A percentile compares a stretch with the other conserved stretches of the same genome.
Conservation (phyloP, 2,797 vertebrate species). For the Chanos chanos region DNA sequence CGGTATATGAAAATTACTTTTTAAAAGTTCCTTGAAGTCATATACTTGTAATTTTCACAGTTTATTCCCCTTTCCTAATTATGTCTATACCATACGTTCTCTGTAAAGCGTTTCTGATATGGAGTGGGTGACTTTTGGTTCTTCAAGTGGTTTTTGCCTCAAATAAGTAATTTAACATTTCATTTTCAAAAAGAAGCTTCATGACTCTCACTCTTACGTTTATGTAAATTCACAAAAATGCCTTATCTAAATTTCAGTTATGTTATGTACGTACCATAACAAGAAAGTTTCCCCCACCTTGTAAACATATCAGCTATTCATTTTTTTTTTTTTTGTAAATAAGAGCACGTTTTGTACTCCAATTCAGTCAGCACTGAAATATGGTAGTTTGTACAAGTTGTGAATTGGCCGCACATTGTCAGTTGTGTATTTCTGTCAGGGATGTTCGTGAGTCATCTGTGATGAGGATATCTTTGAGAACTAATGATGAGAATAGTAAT, state of each 20-base stretch:
- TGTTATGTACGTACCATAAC: conserved; percentile 11
- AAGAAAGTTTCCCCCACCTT: conserved; percentile 4
- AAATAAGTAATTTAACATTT: no score
- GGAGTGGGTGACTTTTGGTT: no score
- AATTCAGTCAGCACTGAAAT: conserved; percentile 34
- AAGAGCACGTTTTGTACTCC: conserved; percentile 21
- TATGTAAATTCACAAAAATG: conserved; percentile 13
- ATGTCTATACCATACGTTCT: no score
- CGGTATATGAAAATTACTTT: neutral
- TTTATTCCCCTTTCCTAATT: no score
- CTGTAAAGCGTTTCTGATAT: no score
- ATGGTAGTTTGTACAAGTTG: conserved; percentile 16
- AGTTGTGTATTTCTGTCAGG: conserved; percentile 17
- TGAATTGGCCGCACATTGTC: conserved; percentile 21
- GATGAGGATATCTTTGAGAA: conserved; percentile 20
- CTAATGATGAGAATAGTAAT: conserved; percentile 3
- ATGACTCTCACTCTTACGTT: neutral
- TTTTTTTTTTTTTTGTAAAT: conserved; percentile 34
- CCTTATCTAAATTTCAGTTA: conserved; percentile 29
- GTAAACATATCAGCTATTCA: conserved; percentile 7
- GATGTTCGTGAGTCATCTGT: conserved; percentile 15
- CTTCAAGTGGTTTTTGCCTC: conserved; percentile 6
- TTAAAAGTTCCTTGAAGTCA: no score
- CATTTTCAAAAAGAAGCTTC: neutral
- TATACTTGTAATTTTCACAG: no score